phyloP scores from a whole-genome alignment of 2,888 invertebrate genomes.

The Sarcophaga subvicina region DNA sequence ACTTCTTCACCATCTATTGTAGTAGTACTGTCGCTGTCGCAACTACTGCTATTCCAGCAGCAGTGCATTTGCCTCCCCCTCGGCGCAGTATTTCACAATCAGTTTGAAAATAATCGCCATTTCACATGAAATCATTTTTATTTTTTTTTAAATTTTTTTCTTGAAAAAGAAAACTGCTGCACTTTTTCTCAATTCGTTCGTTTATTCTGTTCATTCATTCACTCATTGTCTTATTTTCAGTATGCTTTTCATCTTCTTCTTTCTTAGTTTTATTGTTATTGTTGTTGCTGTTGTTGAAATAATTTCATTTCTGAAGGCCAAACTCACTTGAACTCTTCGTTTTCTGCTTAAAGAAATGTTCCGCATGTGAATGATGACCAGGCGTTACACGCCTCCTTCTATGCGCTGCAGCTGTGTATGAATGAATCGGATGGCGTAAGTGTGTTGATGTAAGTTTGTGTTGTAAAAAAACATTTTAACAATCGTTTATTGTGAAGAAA shows the following conservation, averaged over 20 bases:
- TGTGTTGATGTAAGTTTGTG: not conserved
- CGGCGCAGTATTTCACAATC: conserved; percentile 27
- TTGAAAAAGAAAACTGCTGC: conserved; percentile 25
- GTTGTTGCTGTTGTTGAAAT: conserved; percentile 32
- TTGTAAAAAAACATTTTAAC: conserved; percentile 13
- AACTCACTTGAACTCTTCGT: conserved; percentile 5
- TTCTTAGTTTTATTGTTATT: conserved; percentile 1
- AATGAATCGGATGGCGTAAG: not conserved
- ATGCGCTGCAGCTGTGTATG: conserved; percentile 13
- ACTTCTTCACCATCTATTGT: conserved; percentile 40
- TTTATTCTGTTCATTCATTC: not conserved
- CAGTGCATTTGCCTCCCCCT: conserved; percentile 52
- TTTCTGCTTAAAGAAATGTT: conserved; percentile 17
- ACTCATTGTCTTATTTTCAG: not conserved
- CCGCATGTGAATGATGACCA: conserved; percentile 60
- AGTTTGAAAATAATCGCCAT: conserved; percentile 77
- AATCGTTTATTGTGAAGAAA: conserved; percentile 39
- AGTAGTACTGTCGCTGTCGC: not conserved
- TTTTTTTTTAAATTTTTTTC: conserved; percentile 40
- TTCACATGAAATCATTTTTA: conserved; percentile 81
- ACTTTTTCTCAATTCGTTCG: conserved; percentile 8
- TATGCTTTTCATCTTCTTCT: conserved; percentile 53
- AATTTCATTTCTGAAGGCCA: conserved; percentile 54
- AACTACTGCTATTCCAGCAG: conserved; percentile 48
- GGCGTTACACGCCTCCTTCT: conserved; percentile 9